These are phyloP conservation scores for Leptinotarsa peninsularis DNA, from an alignment of 2,888 invertebrate genomes.

Conservation along the genomic window DNA sequence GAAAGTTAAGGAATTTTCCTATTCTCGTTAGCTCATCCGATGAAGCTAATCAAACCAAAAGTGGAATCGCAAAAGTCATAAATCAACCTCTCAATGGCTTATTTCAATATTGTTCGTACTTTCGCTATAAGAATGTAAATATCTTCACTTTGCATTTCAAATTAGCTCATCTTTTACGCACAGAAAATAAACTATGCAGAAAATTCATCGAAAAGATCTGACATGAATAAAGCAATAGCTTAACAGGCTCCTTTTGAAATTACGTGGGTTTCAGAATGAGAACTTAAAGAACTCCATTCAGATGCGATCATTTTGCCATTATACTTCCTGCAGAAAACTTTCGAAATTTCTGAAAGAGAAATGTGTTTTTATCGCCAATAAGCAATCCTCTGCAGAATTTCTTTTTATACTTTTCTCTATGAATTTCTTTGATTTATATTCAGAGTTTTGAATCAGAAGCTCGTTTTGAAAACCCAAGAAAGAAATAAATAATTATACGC, in stretches of 20 bases:
- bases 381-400: neutral
- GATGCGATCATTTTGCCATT: slow-evolving; percentile 14
- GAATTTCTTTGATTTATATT: slow-evolving; percentile 6
- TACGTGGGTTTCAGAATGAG: slow-evolving; percentile 5
- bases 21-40: neutral
- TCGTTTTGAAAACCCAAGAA: neutral
- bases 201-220: slow-evolving; percentile 14
- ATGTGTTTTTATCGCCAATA: slow-evolving; percentile 15
- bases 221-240: slow-evolving; percentile 14
- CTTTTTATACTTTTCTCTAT: neutral
- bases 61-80: neutral
- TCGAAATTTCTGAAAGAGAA: neutral
- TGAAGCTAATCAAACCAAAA: slow-evolving; percentile 4
- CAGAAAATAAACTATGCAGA: slow-evolving; percentile 13
- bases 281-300: slow-evolving; percentile 9
- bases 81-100: slow-evolving; percentile 22
- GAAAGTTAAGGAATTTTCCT: neutral
- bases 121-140: slow-evolving; percentile 33
- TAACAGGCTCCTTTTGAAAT: slow-evolving; percentile 12
- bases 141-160: slow-evolving; percentile 30
- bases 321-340: slow-evolving; percentile 12
- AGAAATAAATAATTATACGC: neutral
- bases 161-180: slow-evolving; percentile 18
- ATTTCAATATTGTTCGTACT: slow-evolving; percentile 34
- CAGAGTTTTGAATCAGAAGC: slow-evolving; percentile 1